Conservation (phyloP, 2,888 invertebrate species). For the Spisula subtruncata region DNA sequence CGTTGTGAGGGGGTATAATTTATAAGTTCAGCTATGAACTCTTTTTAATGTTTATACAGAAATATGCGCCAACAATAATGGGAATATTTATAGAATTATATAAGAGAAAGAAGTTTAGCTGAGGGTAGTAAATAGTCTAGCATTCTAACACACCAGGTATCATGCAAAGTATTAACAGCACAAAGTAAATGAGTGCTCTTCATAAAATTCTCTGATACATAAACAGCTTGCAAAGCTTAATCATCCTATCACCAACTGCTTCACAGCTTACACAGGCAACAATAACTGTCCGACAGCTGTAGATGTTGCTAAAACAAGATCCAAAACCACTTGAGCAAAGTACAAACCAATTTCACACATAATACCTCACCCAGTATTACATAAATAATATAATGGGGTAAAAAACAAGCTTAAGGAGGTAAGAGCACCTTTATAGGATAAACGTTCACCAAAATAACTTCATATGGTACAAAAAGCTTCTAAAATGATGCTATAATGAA, state of each 20-base stretch:
- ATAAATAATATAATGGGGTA: background rate
- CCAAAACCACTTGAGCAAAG: slow-evolving; percentile 4
- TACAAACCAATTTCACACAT: slow-evolving; percentile 17
- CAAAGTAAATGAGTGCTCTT: slow-evolving; percentile 5
- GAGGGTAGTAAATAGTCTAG: background rate
- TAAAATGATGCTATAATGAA: no score
- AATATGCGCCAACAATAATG: background rate
- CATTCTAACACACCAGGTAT: background rate
- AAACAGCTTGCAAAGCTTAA: slow-evolving; percentile 18
- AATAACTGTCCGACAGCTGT: slow-evolving; percentile 14
- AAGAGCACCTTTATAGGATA: no score
- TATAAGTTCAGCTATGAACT: background rate
- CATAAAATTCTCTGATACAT: background rate
- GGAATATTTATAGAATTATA: background rate
- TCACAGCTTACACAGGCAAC: background rate
- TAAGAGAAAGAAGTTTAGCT: background rate
- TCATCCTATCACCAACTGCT: slow-evolving; percentile 1
- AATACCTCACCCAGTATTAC: background rate
- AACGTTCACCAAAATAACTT: no score
- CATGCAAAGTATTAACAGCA: background rate
- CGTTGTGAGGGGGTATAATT: no score
- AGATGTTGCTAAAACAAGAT: background rate
- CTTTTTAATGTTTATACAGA: background rate
- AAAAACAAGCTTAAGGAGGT: background rate
- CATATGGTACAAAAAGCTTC: no score